These are phyloP conservation scores for Leptatherina wallacei DNA, from an alignment of 2,797 vertebrate genomes.

Conservation along the genomic window DNA sequence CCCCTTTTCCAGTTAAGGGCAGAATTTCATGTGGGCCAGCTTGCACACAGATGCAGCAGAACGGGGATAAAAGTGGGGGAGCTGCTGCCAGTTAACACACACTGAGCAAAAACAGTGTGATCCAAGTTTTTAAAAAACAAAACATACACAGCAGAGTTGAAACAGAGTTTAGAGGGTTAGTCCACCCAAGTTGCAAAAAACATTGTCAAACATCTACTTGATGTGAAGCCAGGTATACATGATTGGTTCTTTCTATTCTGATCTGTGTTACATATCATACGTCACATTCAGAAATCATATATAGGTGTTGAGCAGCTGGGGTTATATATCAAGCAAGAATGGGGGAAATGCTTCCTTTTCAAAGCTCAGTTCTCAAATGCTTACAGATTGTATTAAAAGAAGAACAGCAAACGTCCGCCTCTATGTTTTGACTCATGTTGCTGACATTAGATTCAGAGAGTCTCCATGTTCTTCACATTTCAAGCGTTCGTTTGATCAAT, in stretches of 20 bases:
- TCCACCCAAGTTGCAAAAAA: constrained; percentile 1
- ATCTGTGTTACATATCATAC: not conserved
- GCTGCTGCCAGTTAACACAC: constrained; percentile 35
- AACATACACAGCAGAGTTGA: constrained; percentile 3
- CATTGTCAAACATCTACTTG: not conserved
- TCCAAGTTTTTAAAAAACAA: constrained; percentile 10
- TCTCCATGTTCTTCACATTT: not conserved
- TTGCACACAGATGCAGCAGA: constrained; percentile 69
- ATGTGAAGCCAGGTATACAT: not conserved
- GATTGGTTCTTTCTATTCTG: not conserved
- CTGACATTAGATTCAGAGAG: not conserved
- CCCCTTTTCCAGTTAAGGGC: constrained; percentile 50
- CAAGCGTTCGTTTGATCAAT: not conserved
- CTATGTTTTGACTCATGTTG: not conserved
- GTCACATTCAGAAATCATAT: not conserved
- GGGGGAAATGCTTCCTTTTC: not conserved
- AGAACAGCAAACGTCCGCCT: not conserved
- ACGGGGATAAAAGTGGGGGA: constrained; percentile 25
- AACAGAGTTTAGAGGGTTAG: constrained; percentile 8
- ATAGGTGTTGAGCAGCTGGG: not conserved
- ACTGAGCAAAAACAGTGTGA: constrained; percentile 19
- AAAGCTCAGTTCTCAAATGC: not conserved
- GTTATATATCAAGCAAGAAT: not conserved
- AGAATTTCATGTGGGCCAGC: constrained; percentile 56
- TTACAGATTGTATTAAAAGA: not conserved